Evolutionary conservation across 2,113 vertebrate genomes (phyloP).

Genomic region (Gymnorhina tibicen): DNA sequence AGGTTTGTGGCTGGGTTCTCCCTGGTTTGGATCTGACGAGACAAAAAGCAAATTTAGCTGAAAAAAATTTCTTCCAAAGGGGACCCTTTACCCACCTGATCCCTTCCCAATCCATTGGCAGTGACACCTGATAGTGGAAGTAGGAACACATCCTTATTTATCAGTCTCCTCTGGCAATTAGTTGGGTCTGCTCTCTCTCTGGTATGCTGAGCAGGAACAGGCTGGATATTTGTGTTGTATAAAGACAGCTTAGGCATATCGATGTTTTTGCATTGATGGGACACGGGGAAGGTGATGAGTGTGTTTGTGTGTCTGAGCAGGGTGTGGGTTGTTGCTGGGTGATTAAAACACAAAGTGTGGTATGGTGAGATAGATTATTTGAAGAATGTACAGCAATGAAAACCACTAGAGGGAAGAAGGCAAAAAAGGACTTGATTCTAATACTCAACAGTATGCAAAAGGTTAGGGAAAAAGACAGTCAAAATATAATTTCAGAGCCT

Average conservation of each 20-base stretch:
- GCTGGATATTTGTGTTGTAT: neutral
- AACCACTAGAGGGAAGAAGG: constrained; percentile 2
- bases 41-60: neutral
- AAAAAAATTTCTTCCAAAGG: neutral
- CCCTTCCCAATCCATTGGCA: neutral
- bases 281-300: neutral
- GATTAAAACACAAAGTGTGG: constrained; percentile 10
- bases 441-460: neutral
- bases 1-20: neutral
- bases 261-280: neutral
- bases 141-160: constrained; percentile 3
- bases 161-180: neutral
- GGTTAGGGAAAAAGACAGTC: constrained; percentile 10
- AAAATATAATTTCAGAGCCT: neutral
- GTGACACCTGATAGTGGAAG: constrained; percentile 1
- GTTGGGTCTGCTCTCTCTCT: constrained; percentile 24
- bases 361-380: constrained; percentile 1
- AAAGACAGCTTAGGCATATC: constrained; percentile 12
- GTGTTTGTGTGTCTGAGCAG: neutral
- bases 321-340: neutral
- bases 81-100: neutral
- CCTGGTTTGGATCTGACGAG: neutral
- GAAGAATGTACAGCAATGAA: neutral
- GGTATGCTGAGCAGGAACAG: constrained; percentile 4
- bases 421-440: neutral